Base-by-base conservation (phyloP, 2,888 invertebrate species). In the Lasioglossum vierecki region DNA sequence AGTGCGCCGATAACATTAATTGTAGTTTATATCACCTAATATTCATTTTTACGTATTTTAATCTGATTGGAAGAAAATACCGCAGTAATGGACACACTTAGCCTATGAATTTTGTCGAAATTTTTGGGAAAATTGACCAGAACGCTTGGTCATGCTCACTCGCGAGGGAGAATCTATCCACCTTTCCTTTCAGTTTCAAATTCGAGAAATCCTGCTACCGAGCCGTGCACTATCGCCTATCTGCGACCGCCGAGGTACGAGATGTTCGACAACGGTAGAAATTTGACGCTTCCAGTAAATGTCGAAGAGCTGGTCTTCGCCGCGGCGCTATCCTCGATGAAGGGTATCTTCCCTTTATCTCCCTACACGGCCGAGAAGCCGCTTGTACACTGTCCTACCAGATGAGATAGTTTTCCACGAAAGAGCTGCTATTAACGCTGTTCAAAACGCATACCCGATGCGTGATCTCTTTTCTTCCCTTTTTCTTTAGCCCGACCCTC, bases 201-300 rank as follows among this genome's bases (percentile, higher is more conserved):
- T 22, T 22, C 66, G 76, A 76, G 22, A 73, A 72, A 35, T 77
- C 73, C 41, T 3, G 41, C 26, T 63, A 82, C 57, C 66, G 39
- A 6, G 73, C 53, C 76, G 39, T 39, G 35, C 66, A 68, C 66
- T 76, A 77, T 83, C 80, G 57, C 76, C 86, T 86, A 86, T 86
- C 87, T 79, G 49, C n/a, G 78, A 68, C 18, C 57, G 71, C n/a
- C 53, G 26, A 46, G n/a, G 75, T 39, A 76, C 76, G 78, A 83
- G 66, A 83, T 82, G 77, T 78, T 76, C 73, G 76, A 85, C 79
- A 80, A 76, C 74, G 41, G 57, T 70, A 66, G 85, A 89, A 89
- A 90, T 90, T 82, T 84, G 80, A 85, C 83, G 87, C 76, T 75
- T 73, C 82, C 85, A 84, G 83, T 88, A 89, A 90, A 88, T 82